These are phyloP conservation scores for Gallinago stenura DNA, from an alignment of 2,797 vertebrate genomes.

Conservation along the genomic window DNA sequence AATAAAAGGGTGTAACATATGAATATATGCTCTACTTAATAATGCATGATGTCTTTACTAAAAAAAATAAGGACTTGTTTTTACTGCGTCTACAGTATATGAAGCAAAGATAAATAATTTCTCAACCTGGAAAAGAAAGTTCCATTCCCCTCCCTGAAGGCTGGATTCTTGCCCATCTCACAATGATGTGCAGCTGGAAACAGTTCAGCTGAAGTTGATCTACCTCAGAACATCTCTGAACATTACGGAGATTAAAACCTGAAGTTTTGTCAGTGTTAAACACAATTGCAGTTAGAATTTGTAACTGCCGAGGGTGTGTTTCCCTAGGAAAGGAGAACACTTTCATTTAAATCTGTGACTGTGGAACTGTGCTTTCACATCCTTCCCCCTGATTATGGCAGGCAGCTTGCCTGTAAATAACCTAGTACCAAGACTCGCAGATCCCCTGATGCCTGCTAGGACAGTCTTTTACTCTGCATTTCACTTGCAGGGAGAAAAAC, in stretches of 20 bases:
- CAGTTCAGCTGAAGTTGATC: not conserved
- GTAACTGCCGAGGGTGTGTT: not conserved
- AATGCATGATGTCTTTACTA: conserved; percentile 20
- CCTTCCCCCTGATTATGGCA: not conserved
- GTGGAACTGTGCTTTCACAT: not conserved
- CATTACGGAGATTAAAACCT: not conserved
- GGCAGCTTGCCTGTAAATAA: not conserved
- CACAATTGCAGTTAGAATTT: not conserved
- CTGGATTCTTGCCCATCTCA: not conserved
- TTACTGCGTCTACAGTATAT: not conserved
- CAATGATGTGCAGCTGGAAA: not conserved
- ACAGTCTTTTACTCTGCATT: not conserved
- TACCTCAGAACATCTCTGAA: not conserved
- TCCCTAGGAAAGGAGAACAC: not conserved
- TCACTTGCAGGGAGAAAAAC: not conserved
- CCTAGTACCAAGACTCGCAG: not conserved
- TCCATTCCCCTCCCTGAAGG: not conserved
- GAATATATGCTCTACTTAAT: conserved; percentile 32
- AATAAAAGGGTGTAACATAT: not conserved
- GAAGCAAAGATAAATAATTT: conserved; percentile 27
- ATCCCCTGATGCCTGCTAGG: not conserved
- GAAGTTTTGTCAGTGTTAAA: not conserved
- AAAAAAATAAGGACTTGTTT: not conserved
- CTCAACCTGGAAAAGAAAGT: not conserved
- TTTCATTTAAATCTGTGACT: not conserved